Percentiles rank a stretch among this genome's conserved stretches.
Evolutionary conservation across 2,888 invertebrate genomes (phyloP).

Genomic region (Lycaena phlaeas): DNA sequence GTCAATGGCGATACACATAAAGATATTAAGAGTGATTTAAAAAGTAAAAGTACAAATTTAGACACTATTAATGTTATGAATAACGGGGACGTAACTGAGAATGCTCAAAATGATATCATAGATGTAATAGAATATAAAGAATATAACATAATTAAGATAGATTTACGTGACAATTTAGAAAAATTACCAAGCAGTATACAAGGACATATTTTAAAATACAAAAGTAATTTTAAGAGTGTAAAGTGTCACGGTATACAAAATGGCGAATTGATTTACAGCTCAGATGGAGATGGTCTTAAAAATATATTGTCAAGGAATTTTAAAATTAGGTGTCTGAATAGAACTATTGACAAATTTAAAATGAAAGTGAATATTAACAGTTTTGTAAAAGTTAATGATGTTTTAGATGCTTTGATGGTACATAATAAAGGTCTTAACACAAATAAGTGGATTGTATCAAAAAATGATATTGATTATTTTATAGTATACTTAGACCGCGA

Average conservation of each 20-base stretch:
- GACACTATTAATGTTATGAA: too few species aligned
- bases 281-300: conserved; percentile 32
- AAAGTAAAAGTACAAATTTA: too few species aligned
- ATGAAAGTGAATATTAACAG: conserved; percentile 29
- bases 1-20: too few species aligned
- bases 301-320: conserved; percentile 19
- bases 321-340: conserved; percentile 14
- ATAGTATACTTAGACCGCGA: conserved; percentile 28
- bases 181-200: conserved; percentile 18
- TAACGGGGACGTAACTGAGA: background rate
- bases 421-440: conserved; percentile 34
- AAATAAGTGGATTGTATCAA: conserved; percentile 30
- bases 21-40: too few species aligned
- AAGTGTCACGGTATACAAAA: conserved; percentile 40
- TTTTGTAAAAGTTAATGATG: conserved; percentile 23
- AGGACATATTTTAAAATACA: conserved; percentile 21
- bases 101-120: background rate
- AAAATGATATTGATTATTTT: conserved; percentile 16
- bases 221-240: conserved; percentile 24
- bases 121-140: conserved; percentile 1
- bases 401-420: conserved; percentile 30
- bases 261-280: conserved; percentile 36
- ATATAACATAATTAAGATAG: conserved; percentile 1
- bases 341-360: conserved; percentile 17
- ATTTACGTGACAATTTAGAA: background rate